Percentiles rank a stretch among this genome's conserved stretches.
phyloP scores from a whole-genome alignment of 2,797 vertebrate genomes.

The Enoplosus armatus region DNA sequence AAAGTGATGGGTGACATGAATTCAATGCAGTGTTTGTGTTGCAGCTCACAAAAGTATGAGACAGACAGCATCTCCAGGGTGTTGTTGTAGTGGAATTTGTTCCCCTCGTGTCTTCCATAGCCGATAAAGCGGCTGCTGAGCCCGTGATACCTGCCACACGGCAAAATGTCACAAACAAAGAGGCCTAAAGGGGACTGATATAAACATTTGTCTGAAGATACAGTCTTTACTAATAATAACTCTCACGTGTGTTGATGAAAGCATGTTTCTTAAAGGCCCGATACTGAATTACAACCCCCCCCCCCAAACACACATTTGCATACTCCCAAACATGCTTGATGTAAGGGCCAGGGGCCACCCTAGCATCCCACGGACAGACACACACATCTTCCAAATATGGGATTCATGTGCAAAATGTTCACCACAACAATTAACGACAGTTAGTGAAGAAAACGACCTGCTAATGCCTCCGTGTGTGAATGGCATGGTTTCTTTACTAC shows the following conservation, averaged over 20 bases:
- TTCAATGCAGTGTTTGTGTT: neutral
- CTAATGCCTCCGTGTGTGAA: neutral
- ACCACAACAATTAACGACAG: neutral
- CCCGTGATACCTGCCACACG: slow-evolving; percentile 53
- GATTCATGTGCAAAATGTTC: neutral
- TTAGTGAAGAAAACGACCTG: neutral
- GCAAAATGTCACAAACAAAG: neutral
- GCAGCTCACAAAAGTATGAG: slow-evolving; percentile 79
- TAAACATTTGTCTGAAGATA: neutral
- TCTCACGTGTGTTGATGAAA: neutral
- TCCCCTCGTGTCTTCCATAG: slow-evolving; percentile 83
- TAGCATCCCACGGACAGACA: neutral
- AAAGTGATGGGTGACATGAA: neutral
- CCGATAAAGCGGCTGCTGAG: slow-evolving; percentile 64
- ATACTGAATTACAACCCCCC: no score
- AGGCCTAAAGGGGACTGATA: neutral
- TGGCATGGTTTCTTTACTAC: neutral
- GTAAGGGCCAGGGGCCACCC: neutral
- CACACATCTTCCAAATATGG: neutral
- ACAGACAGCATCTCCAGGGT: slow-evolving; percentile 78
- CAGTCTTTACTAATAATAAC: neutral
- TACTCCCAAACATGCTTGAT: neutral
- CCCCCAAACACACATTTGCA: neutral
- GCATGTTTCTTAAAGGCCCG: neutral
- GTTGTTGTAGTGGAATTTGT: slow-evolving; percentile 80